Percentiles rank a stretch among this genome's conserved stretches.
phyloP scores from a whole-genome alignment of 2,113 vertebrate genomes.

The Scolopax mira region DNA sequence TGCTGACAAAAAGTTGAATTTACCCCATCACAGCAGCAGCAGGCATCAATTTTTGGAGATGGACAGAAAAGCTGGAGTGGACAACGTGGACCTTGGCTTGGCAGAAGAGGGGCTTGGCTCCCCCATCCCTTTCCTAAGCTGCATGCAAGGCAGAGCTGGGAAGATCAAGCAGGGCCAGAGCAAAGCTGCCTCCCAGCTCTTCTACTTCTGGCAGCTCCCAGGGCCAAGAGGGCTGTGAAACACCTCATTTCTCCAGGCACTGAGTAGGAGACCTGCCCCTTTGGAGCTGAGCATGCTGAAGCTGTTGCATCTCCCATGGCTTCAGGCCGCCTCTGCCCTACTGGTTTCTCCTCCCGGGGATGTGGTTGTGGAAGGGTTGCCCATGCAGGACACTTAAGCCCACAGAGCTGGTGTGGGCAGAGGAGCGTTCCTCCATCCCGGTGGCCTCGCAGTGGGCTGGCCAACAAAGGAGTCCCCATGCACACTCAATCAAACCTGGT shows the following conservation, averaged over 20 bases:
- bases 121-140: neutral
- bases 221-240: neutral
- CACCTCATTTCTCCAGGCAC: neutral
- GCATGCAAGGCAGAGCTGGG: neutral
- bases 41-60: neutral
- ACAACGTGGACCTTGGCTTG: neutral
- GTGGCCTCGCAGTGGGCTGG: neutral
- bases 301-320: neutral
- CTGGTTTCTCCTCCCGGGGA: fast-evolving
- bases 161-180: neutral
- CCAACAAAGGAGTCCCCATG: fast-evolving
- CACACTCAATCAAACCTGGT: neutral
- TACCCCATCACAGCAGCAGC: neutral
- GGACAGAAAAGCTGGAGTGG: neutral
- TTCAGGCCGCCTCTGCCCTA: fast-evolving
- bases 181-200: neutral
- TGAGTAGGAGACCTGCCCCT: fast-evolving
- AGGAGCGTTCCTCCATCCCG: neutral
- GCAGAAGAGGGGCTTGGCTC: neutral
- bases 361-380: neutral
- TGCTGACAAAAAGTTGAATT: constrained; percentile 36
- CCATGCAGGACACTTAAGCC: fast-evolving
- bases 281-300: fast-evolving
- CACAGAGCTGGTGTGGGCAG: fast-evolving
- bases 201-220: neutral